A percentile compares a stretch with the other conserved stretches of the same genome.
Evolutionary conservation across 1,140 invertebrate species (phyloP).

Genomic region (Acromyrmex charruanus): DNA sequence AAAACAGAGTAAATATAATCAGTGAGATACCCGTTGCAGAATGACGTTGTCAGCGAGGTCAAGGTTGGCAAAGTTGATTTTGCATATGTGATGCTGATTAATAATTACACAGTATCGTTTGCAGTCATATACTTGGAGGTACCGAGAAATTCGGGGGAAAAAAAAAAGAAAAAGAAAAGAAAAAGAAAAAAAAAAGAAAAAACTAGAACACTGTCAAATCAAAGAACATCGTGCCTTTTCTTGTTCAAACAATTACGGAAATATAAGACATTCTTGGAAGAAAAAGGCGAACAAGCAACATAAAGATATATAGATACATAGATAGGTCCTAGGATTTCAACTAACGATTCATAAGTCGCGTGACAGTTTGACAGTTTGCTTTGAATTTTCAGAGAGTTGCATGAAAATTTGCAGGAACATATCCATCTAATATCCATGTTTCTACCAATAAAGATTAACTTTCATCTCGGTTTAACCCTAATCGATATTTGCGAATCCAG

Average conservation of each 20-base stretch:
- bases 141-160: constrained; percentile 2
- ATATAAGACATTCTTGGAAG: not conserved
- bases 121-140: not conserved
- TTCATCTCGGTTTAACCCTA: no score
- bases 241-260: not conserved
- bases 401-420: not conserved
- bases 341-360: not conserved
- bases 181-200: not conserved
- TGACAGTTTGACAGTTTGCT: not conserved
- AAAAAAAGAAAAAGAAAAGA: no score
- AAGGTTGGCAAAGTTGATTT: constrained; percentile 41
- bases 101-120: not conserved
- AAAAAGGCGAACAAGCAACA: not conserved
- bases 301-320: not conserved
- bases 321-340: not conserved
- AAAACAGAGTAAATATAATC: constrained; percentile 57
- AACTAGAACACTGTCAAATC: not conserved
- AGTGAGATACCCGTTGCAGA: constrained; percentile 17
- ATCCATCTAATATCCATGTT: no score
- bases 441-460: no score
- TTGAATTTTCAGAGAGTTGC: not conserved
- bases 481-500: no score
- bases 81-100: constrained; percentile 6
- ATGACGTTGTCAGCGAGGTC: constrained; percentile 19
- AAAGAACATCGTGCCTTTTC: not conserved